Percentiles rank a stretch among this genome's conserved stretches.
Evolutionary conservation across 2,797 vertebrate genomes (phyloP).

Genomic region (Gallinago stenura): DNA sequence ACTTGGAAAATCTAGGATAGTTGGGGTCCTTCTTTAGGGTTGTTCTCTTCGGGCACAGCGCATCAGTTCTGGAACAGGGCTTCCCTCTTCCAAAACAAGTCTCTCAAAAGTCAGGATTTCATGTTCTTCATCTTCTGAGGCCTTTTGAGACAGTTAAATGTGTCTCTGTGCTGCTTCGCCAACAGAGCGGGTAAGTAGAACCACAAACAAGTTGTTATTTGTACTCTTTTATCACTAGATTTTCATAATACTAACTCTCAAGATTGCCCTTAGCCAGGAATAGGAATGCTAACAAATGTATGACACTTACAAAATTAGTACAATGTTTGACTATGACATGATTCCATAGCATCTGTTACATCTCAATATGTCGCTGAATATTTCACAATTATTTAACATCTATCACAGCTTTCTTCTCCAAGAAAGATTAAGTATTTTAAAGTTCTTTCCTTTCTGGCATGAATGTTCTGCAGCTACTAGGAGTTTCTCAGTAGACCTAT

Average conservation of each 20-base stretch:
- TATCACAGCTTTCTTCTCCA: slow-evolving; percentile 38
- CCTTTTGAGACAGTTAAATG: not conserved
- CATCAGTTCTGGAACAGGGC: not conserved
- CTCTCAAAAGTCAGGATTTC: not conserved
- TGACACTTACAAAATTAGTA: slow-evolving; percentile 45
- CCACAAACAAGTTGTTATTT: not conserved
- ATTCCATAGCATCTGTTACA: slow-evolving; percentile 51
- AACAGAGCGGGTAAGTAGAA: not conserved
- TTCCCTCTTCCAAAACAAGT: not conserved
- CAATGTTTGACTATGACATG: slow-evolving; percentile 43
- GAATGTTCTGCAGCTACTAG: not conserved
- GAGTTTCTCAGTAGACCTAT: not conserved
- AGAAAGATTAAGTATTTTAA: not conserved
- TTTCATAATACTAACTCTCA: slow-evolving; percentile 1
- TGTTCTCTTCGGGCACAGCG: not conserved
- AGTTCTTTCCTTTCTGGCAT: not conserved
- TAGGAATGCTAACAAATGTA: slow-evolving; percentile 39
- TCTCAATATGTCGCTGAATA: slow-evolving; percentile 49
- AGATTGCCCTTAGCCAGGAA: slow-evolving; percentile 19
- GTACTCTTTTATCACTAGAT: not conserved
- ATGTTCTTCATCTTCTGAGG: not conserved
- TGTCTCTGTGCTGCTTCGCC: not conserved
- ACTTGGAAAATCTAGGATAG: not conserved
- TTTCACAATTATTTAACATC: slow-evolving; percentile 62
- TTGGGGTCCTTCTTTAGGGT: not conserved